phyloP scores from a whole-genome alignment of 1,140 invertebrate species.

The Hestina assimilis region DNA sequence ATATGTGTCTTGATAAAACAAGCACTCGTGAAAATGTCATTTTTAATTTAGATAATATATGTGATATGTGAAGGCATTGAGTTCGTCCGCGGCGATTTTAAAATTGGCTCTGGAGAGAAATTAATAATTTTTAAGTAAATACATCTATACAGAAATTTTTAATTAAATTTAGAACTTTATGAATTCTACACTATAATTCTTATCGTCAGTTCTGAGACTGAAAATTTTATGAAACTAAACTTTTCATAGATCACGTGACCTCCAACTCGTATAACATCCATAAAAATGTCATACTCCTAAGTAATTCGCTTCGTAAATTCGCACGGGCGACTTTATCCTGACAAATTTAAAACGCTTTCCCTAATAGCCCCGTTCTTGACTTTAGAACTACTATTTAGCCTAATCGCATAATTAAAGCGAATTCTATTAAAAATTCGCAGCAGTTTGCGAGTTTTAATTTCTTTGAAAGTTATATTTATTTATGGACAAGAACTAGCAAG shows the following conservation, averaged over 20 bases:
- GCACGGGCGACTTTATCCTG: neutral
- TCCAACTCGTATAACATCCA: conserved; percentile 12
- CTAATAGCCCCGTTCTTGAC: conserved; percentile 1
- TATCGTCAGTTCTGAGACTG: conserved; percentile 1
- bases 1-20: neutral
- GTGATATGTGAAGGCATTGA: too few relatives aligned
- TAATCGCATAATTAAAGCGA: conserved; percentile 11
- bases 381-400: conserved; percentile 9
- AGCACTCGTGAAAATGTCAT: too few relatives aligned
- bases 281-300: conserved; percentile 14
- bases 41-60: too few relatives aligned
- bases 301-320: conserved; percentile 11
- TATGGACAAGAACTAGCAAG: neutral
- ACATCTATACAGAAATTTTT: too few relatives aligned
- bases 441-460: conserved; percentile 11
- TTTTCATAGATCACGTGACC: neutral
- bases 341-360: conserved; percentile 3
- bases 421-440: conserved; percentile 8
- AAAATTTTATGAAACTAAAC: conserved; percentile 1
- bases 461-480: neutral
- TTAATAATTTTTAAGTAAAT: too few relatives aligned
- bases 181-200: neutral
- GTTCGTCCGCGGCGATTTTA: too few relatives aligned
- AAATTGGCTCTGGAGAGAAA: too few relatives aligned
- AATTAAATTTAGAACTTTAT: too few relatives aligned